Conservation (phyloP, 2,797 vertebrate genomes). For the Hippocampus kuda region DNA sequence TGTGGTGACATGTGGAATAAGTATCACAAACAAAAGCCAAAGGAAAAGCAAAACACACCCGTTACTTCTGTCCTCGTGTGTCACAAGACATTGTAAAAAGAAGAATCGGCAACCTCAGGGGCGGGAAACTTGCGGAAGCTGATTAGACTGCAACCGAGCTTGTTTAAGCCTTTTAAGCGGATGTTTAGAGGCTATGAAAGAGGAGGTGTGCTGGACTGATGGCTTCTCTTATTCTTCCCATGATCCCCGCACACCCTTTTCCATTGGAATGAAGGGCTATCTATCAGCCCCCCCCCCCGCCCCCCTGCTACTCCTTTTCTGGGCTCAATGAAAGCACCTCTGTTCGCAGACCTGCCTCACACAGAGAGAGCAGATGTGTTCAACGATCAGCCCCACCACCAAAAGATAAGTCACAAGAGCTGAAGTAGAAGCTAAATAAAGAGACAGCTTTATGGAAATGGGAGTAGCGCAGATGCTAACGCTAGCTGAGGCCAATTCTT, state of each 20-base stretch:
- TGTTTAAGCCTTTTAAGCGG: conserved; percentile 59
- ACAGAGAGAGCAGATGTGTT: conserved; percentile 74
- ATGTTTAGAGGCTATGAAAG: conserved; percentile 36
- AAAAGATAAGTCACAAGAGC: conserved; percentile 6
- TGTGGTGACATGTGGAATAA: too few species aligned
- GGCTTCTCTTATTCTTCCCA: conserved; percentile 54
- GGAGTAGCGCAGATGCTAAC: conserved; percentile 28
- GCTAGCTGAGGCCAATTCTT: neutral
- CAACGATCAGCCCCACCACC: conserved; percentile 47
- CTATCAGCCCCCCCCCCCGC: conserved; percentile 50
- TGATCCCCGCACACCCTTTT: conserved; percentile 60
- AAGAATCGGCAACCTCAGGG: conserved; percentile 16
- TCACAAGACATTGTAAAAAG: conserved; percentile 19
- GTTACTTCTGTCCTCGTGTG: neutral
- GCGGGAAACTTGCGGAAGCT: conserved; percentile 32
- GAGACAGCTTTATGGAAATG: conserved; percentile 63
- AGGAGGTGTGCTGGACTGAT: conserved; percentile 42
- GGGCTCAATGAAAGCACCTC: conserved; percentile 64
- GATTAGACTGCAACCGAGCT: conserved; percentile 53
- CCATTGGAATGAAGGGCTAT: conserved; percentile 71
- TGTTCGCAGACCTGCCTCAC: conserved; percentile 67
- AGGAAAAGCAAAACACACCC: too few species aligned
- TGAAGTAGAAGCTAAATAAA: conserved; percentile 32
- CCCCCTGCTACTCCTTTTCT: conserved; percentile 55
- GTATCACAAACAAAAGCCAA: too few species aligned